These are phyloP conservation scores for Drosophila tropicalis DNA, from an alignment of 1,140 invertebrate species.

Conservation along the genomic window DNA sequence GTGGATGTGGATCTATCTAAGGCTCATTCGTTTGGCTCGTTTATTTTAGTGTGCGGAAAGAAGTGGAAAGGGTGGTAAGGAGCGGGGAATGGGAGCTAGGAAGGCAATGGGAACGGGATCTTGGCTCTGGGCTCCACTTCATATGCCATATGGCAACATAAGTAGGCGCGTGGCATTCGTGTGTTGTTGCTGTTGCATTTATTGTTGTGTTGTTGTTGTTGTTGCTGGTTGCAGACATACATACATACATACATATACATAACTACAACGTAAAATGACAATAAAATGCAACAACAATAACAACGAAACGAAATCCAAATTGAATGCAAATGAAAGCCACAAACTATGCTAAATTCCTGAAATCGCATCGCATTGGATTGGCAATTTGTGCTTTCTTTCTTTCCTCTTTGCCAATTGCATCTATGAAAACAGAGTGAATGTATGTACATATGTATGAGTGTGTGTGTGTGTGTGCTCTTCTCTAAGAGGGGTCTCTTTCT, in stretches of 20 bases:
- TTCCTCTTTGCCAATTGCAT: constrained; percentile 61
- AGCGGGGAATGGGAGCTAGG: not conserved
- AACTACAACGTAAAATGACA: constrained; percentile 78
- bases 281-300: constrained; percentile 67
- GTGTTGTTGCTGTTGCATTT: constrained; percentile 63
- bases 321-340: constrained; percentile 83
- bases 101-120: constrained; percentile 46
- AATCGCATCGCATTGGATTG: constrained; percentile 78
- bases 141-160: constrained; percentile 81
- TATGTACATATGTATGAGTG: constrained; percentile 19
- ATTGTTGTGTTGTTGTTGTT: constrained; percentile 34
- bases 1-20: constrained; percentile 60
- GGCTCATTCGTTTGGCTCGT: constrained; percentile 45
- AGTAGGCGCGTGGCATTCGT: constrained; percentile 82
- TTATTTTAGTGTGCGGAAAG: constrained; percentile 53
- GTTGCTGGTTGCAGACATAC: constrained; percentile 45
- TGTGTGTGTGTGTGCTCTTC: constrained; percentile 52
- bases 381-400: constrained; percentile 73
- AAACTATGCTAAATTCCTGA: constrained; percentile 82
- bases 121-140: constrained; percentile 60
- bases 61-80: not conserved
- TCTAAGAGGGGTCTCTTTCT: constrained; percentile 51
- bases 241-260: constrained; percentile 32
- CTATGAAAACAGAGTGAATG: not conserved
- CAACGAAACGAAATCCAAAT: constrained; percentile 64